Conservation (phyloP, 2,888 invertebrate genomes). For the Mesorhabditis sp. region DNA sequence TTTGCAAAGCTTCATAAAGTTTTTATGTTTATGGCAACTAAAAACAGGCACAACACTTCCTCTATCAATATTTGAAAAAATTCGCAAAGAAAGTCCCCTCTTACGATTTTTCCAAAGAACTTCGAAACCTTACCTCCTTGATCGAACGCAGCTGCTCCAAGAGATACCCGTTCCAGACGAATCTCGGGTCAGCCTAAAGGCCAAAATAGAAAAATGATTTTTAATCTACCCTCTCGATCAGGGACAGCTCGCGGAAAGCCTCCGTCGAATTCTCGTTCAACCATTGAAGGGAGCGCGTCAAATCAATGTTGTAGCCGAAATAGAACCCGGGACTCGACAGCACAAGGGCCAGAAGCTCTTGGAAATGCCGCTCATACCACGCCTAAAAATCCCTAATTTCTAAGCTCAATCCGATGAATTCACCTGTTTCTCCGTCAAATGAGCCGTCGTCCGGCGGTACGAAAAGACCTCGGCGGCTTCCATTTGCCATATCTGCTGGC, state of each 20-base stretch:
- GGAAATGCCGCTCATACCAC: constrained; percentile 76
- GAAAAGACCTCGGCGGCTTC: constrained; percentile 66
- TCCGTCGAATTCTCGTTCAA: constrained; percentile 59
- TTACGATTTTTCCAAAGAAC: background rate
- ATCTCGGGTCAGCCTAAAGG: constrained; percentile 73
- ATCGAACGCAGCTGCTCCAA: constrained; percentile 27
- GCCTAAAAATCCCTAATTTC: constrained; percentile 19
- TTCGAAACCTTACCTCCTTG: constrained; percentile 21
- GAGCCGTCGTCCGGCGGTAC: constrained; percentile 77
- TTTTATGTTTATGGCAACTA: too few relatives aligned
- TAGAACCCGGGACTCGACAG: constrained; percentile 82
- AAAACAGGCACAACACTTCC: too few relatives aligned
- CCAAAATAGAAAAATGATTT: constrained; percentile 1
- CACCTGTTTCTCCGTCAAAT: constrained; percentile 76
- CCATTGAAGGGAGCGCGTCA: constrained; percentile 36
- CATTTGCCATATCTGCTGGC: constrained; percentile 48
- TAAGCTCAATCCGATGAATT: constrained; percentile 35
- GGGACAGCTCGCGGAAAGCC: constrained; percentile 31
- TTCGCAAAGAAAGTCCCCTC: background rate
- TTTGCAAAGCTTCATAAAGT: too few relatives aligned
- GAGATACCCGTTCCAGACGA: constrained; percentile 87
- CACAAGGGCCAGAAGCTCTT: constrained; percentile 78
- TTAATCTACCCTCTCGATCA: constrained; percentile 39
- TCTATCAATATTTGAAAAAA: background rate
- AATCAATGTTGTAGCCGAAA: constrained; percentile 75